Conservation (phyloP, 2,888 invertebrate species). For the Melanargia galathea region DNA sequence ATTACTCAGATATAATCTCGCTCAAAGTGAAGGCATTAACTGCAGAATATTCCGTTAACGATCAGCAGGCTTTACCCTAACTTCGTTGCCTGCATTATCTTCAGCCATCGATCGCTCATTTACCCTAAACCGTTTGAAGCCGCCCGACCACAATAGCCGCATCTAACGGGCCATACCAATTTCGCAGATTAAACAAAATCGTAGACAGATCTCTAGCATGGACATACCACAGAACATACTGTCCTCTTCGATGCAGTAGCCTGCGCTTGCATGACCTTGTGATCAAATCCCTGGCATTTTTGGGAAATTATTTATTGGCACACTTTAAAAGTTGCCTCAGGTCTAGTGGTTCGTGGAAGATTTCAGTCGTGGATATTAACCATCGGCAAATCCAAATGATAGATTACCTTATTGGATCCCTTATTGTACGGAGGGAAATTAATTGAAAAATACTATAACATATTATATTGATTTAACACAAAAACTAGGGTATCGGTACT, state of each 20-base stretch:
- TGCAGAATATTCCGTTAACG: slow-evolving; percentile 25
- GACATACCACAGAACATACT: not conserved
- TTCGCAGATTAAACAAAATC: not conserved
- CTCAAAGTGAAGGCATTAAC: slow-evolving; percentile 28
- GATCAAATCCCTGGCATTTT: too few relatives aligned
- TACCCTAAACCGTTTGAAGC: slow-evolving; percentile 47
- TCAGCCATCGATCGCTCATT: slow-evolving; percentile 36
- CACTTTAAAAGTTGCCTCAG: too few relatives aligned
- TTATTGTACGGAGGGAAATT: slow-evolving; percentile 15
- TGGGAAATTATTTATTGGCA: too few relatives aligned
- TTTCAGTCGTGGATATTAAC: too few relatives aligned
- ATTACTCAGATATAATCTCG: slow-evolving; percentile 16
- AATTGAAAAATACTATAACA: slow-evolving; percentile 11
- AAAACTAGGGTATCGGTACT: slow-evolving; percentile 20
- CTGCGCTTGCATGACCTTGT: too few relatives aligned
- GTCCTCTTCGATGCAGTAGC: too few relatives aligned
- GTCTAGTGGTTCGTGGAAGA: too few relatives aligned
- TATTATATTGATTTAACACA: not conserved
- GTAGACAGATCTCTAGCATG: not conserved
- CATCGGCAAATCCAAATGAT: too few relatives aligned
- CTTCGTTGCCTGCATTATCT: slow-evolving; percentile 33
- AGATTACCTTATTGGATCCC: too few relatives aligned
- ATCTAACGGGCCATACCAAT: slow-evolving; percentile 61
- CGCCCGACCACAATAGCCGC: slow-evolving; percentile 55
- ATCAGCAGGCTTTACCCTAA: slow-evolving; percentile 23